These are phyloP conservation scores for Apeira syringaria DNA, from an alignment of 2,888 invertebrate genomes.

Conservation along the genomic window DNA sequence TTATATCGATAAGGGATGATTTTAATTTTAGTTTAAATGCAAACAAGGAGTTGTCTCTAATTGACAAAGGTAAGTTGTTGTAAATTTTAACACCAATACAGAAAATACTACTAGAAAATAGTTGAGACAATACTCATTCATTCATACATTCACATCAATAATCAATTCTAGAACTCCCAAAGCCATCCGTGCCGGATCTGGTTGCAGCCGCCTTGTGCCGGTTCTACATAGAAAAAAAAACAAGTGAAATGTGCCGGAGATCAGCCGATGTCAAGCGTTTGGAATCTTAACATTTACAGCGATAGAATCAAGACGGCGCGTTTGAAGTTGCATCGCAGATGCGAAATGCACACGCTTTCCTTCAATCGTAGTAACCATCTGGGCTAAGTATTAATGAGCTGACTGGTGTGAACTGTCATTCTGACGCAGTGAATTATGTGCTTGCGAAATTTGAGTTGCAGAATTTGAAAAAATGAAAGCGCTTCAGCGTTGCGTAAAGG, in stretches of 20 bases:
- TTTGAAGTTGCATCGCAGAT: slow-evolving; percentile 40
- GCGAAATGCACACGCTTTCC: slow-evolving; percentile 44
- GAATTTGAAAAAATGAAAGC: slow-evolving; percentile 11
- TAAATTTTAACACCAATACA: too few relatives aligned
- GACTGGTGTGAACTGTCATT: slow-evolving; percentile 42
- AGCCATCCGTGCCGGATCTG: slow-evolving; percentile 30
- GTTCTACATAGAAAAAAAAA: slow-evolving; percentile 26
- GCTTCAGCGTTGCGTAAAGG: too few relatives aligned
- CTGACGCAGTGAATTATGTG: slow-evolving; percentile 17
- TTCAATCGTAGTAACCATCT: slow-evolving; percentile 48
- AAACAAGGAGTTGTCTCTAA: too few relatives aligned
- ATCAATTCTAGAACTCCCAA: too few relatives aligned
- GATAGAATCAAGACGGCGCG: slow-evolving; percentile 30
- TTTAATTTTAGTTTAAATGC: too few relatives aligned
- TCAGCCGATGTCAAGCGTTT: slow-evolving; percentile 26
- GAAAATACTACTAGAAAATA: too few relatives aligned
- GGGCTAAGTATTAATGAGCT: slow-evolving; percentile 48
- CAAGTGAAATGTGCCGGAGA: slow-evolving; percentile 27
- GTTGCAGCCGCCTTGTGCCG: slow-evolving; percentile 30
- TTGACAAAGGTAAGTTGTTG: too few relatives aligned
- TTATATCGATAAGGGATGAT: too few relatives aligned
- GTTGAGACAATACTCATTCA: too few relatives aligned
- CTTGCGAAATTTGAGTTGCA: slow-evolving; percentile 23
- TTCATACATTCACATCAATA: too few relatives aligned
- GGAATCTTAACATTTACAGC: slow-evolving; percentile 33